phyloP scores from a whole-genome alignment of 2,888 invertebrate genomes.

The Elmis aenea region DNA sequence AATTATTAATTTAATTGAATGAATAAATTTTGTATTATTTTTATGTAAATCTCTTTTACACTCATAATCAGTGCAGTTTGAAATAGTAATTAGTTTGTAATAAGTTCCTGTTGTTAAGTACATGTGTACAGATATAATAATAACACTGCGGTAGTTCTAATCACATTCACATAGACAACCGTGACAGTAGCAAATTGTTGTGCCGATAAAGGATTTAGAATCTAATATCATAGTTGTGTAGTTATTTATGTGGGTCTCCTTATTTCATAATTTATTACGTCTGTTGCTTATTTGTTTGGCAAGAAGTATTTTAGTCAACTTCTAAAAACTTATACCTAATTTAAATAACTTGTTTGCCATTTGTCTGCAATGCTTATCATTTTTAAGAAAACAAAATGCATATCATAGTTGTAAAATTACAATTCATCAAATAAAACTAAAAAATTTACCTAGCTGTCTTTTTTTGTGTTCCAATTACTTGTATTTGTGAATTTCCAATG shows the following conservation, averaged over 20 bases:
- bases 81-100: conserved; percentile 25
- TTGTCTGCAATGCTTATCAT: conserved; percentile 56
- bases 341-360: conserved; percentile 35
- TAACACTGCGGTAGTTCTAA: conserved; percentile 31
- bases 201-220: conserved; percentile 23
- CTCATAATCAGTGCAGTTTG: no score
- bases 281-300: conserved; percentile 4
- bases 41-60: no score
- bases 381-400: conserved; percentile 78
- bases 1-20: no score
- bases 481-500: no score
- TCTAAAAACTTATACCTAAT: conserved; percentile 8
- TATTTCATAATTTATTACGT: conserved; percentile 14
- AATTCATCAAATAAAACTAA: conserved; percentile 68
- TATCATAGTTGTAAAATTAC: conserved; percentile 88
- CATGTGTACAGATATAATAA: conserved; percentile 24
- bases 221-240: conserved; percentile 22
- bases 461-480: no score
- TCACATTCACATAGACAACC: conserved; percentile 23
- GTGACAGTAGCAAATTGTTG: conserved; percentile 24
- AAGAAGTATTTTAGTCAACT: conserved; percentile 5
- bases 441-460: no score
- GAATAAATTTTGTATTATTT: no score
- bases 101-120: conserved; percentile 27
- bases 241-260: conserved; percentile 17